Base-by-base conservation (phyloP, 1,140 invertebrate genomes). In the Dysdera silvatica region DNA sequence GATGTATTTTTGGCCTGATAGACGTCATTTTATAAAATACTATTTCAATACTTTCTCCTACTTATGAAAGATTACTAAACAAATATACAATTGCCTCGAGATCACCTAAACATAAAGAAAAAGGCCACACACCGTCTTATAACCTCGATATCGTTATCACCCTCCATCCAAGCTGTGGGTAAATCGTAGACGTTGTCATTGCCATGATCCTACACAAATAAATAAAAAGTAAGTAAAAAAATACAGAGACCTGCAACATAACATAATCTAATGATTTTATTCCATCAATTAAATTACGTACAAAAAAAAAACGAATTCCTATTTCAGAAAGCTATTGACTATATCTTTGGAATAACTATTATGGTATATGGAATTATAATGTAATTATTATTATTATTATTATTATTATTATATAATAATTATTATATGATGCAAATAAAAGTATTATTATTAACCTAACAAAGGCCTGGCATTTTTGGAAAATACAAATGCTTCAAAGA, bases 141-240 rank as follows among this genome's bases (percentile, higher is more conserved):
- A 69, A 70, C 70, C 53, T 74, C 74, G 8, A 55, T 57, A 40
- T 71, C 70, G 24, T 68, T 67, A 40, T 74, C 71, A 32, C 69
- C 64, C 49, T 72, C 71, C 67, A 73, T 75, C 74, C 74, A 76
- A 40, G 70, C 63, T 16, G 70, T 69, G 43, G 76, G 77, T 43
- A 77, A 73, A 57, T 79, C 76, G 61, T 74, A 77, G 23, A 72
- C 71, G 48, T 76, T 73, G 29, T 69, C 61, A 0, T 62, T 61
- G 14, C 55, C 40, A 29, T 65, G 53, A 16, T 76, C 73, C 74
- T 76, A 64, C 59, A 70, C 69, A 58, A 24, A 45, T 24, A 58
- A 33, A 20, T 23, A 24, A 56, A 43, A 43, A 40, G 24, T 18
- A 54, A 57, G 43, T 43, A 14, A 24, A 56, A 41, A 24, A 8